Evolutionary conservation across 2,797 vertebrate genomes (phyloP), one percentile per base, ranked within the genome.

Genomic region (Xerus rutilus): DNA sequence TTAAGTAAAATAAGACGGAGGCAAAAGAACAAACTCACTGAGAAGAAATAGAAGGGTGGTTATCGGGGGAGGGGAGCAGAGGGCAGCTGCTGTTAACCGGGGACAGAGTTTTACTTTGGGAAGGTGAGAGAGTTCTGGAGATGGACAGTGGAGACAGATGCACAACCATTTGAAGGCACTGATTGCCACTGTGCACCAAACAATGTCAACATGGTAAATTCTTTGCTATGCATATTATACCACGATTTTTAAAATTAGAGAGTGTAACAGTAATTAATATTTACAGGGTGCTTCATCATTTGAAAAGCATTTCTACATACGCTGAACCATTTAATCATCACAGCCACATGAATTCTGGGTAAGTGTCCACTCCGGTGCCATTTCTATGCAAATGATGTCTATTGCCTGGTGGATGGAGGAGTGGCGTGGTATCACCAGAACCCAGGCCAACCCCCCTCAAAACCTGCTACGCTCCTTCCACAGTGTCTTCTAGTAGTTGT

Each of bases 341-440:
- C 17, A 14, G 49, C 21, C 35, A 35, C 47, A 25, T 21, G 35
- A 25, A 43, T 4, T 14, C 6, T 4, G n/a, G 32, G 20, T 2
- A 12, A 0, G 0, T 5, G 0, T 20, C 11, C 20, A 35, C 4
- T 8, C 13, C 7, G 39, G 14, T 0, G 21, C 10, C 30, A 2
- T 17, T 47, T 65, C 57, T 78, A 7, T 18, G 13, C 39, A n/a
- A 54, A 14, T 18, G 18, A 39, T 4, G 20, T 21, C 30, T 25
- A 5, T 0, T 45, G n/a, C 12, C 49, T 30, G 35, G 2, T 17
- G 0, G 25, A 45, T 8, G 12, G 32, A 52, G 2, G 23, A 47
- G 39, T 3, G 21, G 7, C 45, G 18, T 69, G 23, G 47, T 28
- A 10, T 28, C 49, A 20, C 11, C n/a, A 12, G 23, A 73, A 49